phyloP scores from a whole-genome alignment of 2,797 vertebrate genomes.

The Staurois parvus region DNA sequence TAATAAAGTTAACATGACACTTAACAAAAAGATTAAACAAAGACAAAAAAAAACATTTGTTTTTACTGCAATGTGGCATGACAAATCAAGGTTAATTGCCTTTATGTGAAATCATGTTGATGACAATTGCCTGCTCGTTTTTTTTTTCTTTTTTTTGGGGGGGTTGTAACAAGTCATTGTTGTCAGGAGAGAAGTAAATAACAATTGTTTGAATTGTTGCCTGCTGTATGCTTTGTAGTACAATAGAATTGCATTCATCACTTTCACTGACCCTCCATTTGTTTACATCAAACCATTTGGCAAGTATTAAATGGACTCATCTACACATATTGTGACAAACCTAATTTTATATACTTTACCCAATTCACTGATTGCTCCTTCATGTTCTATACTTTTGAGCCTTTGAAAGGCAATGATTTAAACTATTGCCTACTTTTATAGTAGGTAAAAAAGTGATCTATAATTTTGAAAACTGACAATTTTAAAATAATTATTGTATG shows the following conservation, averaged over 20 bases:
- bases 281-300: not conserved
- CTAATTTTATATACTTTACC: not conserved
- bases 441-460: not conserved
- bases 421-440: too few species aligned
- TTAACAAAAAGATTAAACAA: too few species aligned
- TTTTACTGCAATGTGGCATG: conserved; percentile 4
- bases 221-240: not conserved
- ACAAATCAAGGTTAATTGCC: conserved; percentile 28
- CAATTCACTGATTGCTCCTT: not conserved
- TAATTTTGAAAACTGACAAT: not conserved
- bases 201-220: not conserved
- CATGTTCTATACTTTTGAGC: not conserved
- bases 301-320: not conserved
- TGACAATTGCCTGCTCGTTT: conserved; percentile 6
- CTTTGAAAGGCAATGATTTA: too few species aligned
- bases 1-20: too few species aligned
- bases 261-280: not conserved
- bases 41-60: too few species aligned
- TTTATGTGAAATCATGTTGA: conserved; percentile 15
- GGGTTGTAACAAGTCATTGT: not conserved
- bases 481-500: not conserved
- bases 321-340: not conserved
- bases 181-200: not conserved
- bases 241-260: not conserved
- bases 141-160: too few species aligned